Conservation (phyloP, 2,888 invertebrate species). For the Pandemis corylana region DNA sequence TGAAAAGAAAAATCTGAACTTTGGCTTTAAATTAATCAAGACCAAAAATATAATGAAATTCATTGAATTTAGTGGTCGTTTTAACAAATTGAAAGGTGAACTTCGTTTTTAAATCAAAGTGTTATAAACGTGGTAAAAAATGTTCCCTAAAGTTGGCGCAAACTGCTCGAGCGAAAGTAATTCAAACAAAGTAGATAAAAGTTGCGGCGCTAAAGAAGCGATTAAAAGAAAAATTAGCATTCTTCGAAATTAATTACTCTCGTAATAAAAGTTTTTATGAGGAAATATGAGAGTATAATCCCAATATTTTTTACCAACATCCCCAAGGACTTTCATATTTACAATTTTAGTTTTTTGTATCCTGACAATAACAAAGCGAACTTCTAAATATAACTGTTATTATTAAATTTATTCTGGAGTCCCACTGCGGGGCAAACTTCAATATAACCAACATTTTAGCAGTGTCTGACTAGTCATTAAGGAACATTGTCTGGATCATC, state of each 20-base stretch:
- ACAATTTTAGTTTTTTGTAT: not conserved
- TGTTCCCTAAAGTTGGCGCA: conserved; percentile 66
- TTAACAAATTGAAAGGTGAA: conserved; percentile 43
- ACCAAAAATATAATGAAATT: not conserved
- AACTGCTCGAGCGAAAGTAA: conserved; percentile 77
- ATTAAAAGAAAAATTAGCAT: conserved; percentile 83
- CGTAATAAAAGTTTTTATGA: conserved; percentile 76
- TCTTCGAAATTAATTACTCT: conserved; percentile 82
- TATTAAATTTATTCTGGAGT: too few relatives aligned
- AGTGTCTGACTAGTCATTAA: too few relatives aligned
- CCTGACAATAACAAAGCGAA: too few relatives aligned
- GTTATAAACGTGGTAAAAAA: conserved; percentile 65
- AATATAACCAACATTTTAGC: too few relatives aligned
- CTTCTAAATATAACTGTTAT: too few relatives aligned
- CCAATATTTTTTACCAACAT: conserved; percentile 56
- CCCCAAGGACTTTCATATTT: conserved; percentile 1
- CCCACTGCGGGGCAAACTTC: too few relatives aligned
- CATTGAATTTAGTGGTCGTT: conserved; percentile 10
- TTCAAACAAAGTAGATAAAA: conserved; percentile 84
- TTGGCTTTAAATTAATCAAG: not conserved
- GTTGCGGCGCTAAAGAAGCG: conserved; percentile 80
- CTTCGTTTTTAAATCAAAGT: conserved; percentile 57
- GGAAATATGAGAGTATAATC: conserved; percentile 67
- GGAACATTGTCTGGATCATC: too few relatives aligned
- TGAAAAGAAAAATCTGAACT: not conserved